Conservation (phyloP, 2,797 vertebrate genomes). For the Tokudaia tokunoshimensis region DNA sequence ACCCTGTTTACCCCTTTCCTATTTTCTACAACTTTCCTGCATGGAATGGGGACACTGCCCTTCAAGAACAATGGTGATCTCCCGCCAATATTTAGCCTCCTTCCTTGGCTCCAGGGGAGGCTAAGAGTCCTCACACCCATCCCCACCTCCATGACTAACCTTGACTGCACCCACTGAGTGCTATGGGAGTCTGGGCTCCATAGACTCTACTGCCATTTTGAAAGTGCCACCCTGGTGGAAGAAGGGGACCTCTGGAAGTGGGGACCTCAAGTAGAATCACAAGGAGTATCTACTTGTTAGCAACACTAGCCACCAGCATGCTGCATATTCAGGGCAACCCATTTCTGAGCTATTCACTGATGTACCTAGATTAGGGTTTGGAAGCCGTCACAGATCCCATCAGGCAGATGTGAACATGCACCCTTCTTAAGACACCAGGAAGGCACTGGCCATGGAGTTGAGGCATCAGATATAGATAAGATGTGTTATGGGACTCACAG, state of each 20-base stretch:
- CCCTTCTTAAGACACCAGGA: not conserved
- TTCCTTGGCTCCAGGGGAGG: not conserved
- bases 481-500: not conserved
- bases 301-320: not conserved
- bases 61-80: not conserved
- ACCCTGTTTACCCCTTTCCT: not conserved
- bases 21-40: not conserved
- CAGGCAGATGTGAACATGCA: not conserved
- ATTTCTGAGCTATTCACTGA: not conserved
- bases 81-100: not conserved
- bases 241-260: not conserved
- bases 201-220: not conserved
- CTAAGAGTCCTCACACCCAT: no score
- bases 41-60: not conserved
- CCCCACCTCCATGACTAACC: no score
- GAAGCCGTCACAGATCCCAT: not conserved
- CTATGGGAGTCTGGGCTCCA: not conserved
- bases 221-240: rapidly evolving
- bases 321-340: not conserved
- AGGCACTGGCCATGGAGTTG: rapidly evolving
- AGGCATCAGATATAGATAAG: not conserved
- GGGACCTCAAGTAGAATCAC: no score
- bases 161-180: not conserved
- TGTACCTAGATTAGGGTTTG: not conserved
- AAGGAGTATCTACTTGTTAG: no score